Conservation (phyloP, 2,888 invertebrate species). For the Napeogenes sylphis region DNA sequence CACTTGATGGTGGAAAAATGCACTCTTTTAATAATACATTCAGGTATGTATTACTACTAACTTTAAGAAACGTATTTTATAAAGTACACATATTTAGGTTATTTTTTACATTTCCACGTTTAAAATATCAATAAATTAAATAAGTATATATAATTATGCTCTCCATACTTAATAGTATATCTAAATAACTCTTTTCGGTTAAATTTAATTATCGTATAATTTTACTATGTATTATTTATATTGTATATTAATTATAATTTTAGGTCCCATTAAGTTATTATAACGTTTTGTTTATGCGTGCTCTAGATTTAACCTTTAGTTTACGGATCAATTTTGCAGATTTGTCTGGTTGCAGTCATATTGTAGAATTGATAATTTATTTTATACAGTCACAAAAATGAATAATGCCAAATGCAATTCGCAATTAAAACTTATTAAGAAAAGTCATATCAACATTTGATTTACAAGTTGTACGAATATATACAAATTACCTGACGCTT, state of each 20-base stretch:
- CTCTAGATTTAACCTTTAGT: slow-evolving; percentile 22
- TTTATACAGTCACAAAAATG: too few species aligned
- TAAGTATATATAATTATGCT: too few species aligned
- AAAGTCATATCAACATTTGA: too few species aligned
- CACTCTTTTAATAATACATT: slow-evolving; percentile 87
- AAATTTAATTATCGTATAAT: slow-evolving; percentile 10
- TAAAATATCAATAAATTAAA: background rate
- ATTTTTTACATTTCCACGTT: slow-evolving; percentile 4
- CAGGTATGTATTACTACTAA: slow-evolving; percentile 75
- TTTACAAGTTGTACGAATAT: too few species aligned
- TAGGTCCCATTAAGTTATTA: slow-evolving; percentile 28
- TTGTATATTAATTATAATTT: slow-evolving; percentile 21
- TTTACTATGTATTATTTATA: slow-evolving; percentile 16
- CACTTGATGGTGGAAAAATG: slow-evolving; percentile 89
- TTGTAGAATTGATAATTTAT: too few species aligned
- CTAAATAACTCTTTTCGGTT: slow-evolving; percentile 6
- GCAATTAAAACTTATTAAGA: too few species aligned
- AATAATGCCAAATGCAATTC: too few species aligned
- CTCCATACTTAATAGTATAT: background rate
- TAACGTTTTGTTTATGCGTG: slow-evolving; percentile 26
- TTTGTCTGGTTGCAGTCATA: background rate
- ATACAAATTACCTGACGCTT: too few species aligned
- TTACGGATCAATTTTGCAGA: slow-evolving; percentile 1
- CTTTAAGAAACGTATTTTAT: background rate
- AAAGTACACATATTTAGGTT: too few species aligned